A percentile compares a stretch with the other conserved stretches of the same genome.
Conservation (phyloP, 2,888 invertebrate genomes). For the Spisula solida region DNA sequence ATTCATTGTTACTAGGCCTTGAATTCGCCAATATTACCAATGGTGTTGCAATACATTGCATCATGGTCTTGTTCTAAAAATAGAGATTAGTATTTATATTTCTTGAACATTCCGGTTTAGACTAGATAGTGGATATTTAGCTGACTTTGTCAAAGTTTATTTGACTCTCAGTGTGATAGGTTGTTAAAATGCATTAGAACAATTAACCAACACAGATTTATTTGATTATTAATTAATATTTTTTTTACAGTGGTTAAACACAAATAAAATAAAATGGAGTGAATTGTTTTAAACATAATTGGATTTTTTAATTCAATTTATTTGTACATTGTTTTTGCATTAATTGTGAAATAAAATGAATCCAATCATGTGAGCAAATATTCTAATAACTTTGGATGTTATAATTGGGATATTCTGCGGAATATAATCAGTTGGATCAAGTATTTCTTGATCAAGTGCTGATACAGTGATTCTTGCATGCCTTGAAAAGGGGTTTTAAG, state of each 20-base stretch:
- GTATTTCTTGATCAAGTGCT: neutral
- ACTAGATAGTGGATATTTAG: neutral
- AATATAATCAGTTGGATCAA: neutral
- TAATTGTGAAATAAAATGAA: neutral
- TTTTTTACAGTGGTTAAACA: neutral
- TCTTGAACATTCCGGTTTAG: constrained; percentile 49
- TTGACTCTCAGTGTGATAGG: neutral
- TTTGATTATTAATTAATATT: neutral
- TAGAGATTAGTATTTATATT: constrained; percentile 64
- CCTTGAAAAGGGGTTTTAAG: neutral
- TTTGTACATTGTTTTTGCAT: neutral
- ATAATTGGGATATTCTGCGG: neutral
- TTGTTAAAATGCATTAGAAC: neutral
- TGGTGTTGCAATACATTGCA: constrained; percentile 53
- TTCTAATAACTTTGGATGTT: neutral
- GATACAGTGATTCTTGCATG: neutral
- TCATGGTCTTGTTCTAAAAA: constrained; percentile 60
- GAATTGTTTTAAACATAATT: neutral
- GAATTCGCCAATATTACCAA: neutral
- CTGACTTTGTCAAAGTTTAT: constrained; percentile 3
- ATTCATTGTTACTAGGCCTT: constrained; percentile 9
- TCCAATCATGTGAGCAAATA: constrained; percentile 1
- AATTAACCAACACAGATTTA: neutral
- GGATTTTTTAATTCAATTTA: neutral
- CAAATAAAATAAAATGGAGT: neutral